Evolutionary conservation across 30 jellyfish, hydroid and myxozoan genomes (phyloP), one percentile per base, ranked within the genome.

Genomic region (Cassiopea xamachana): DNA sequence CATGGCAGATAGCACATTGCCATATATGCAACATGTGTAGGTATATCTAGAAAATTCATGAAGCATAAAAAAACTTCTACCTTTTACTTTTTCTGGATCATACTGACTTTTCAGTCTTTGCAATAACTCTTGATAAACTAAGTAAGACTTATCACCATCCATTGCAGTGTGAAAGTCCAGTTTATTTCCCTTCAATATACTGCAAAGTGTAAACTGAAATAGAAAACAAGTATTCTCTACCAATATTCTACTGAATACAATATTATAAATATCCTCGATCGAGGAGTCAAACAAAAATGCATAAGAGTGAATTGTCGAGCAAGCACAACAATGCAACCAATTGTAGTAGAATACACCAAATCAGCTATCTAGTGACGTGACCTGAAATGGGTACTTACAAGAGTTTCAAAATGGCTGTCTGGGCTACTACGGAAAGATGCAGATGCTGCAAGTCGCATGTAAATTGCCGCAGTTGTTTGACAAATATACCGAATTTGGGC

Each of bases 151-250:
- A 2, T 86, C 96, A 44, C 97, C 92, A 60, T 86, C 96, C 98
- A 94, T 94, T 16, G 98, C 96, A 64, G 58, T 81, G 73, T 94
- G 98, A 77, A 94, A 94, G 82, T 94, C 98, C n/a, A 91, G 94
- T 75, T 94, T 94, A 81, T 94, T 94, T n/a, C 98, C 98, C 73
- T 94, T 94, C 81, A 94, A 83, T 51, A 94, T 80, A 85, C 97
- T 86, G 79, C 86, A 81, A 46, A 94, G 69, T 8, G 98, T 94
- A 73, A 94, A 94, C 98, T 94, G 87, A 45, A 85, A 60, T 8
- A 7, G 16, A 18, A 16, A 68, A 77, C 48, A 59, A 59, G 14
- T 59, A 59, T 59, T 27, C 39, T 27, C 39, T 27, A 27, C 39
- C 39, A 27, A 27, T 27, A 27, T 27, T 27, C 39, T 27, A 27